Evolutionary conservation across 1,140 invertebrate species (phyloP).

Genomic region (Phenacoccus solenopsis): DNA sequence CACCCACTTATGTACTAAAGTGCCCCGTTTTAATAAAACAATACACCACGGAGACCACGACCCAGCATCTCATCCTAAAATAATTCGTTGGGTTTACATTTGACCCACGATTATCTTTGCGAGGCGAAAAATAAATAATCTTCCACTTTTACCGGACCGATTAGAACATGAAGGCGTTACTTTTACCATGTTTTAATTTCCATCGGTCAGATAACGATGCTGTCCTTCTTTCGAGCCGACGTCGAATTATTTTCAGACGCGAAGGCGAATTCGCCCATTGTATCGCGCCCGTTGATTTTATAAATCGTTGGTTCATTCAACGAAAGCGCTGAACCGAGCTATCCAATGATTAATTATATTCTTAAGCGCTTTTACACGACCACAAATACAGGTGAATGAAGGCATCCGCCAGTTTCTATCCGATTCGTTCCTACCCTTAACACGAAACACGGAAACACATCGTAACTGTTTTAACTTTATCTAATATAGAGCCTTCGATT

Average conservation of each 20-base stretch:
- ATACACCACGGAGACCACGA: no score
- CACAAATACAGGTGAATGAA: conserved; percentile 8
- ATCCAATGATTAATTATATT: conserved; percentile 12
- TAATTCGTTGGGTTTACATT: no score
- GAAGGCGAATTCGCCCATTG: conserved; percentile 11
- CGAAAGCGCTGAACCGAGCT: not conserved
- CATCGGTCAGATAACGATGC: not conserved
- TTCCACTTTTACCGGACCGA: no score
- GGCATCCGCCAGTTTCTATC: not conserved
- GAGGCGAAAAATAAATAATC: no score
- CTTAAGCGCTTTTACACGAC: conserved; percentile 5
- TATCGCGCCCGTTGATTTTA: conserved; percentile 11
- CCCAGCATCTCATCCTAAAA: no score
- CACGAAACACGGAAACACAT: not conserved
- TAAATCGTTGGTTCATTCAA: conserved; percentile 13
- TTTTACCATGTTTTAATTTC: not conserved
- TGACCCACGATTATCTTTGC: no score
- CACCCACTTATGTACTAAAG: no score
- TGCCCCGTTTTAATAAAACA: no score
- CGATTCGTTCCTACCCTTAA: no score
- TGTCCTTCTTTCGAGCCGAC: not conserved
- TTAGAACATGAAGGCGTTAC: no score
- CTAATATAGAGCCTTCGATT: conserved; percentile 8
- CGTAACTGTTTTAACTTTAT: conserved; percentile 5
- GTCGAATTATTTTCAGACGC: not conserved